Base-by-base conservation (phyloP, 1,140 invertebrate species). In the Heliconius hewitsoni region DNA sequence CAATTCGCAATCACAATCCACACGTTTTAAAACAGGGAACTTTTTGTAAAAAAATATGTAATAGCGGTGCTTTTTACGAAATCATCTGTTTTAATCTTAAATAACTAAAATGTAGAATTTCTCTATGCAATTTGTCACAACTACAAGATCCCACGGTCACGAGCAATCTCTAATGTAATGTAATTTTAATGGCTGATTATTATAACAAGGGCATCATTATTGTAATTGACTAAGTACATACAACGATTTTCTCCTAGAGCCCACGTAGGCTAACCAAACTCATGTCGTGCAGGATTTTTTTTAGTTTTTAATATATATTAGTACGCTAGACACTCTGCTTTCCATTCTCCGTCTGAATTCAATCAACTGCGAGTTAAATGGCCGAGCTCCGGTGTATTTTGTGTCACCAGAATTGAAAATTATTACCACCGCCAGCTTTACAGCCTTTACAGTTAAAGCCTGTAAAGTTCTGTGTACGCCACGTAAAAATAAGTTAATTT, bases 151-250 rank as follows among this genome's bases (percentile, higher is more conserved):
- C 50, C 73, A 30, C 16, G 34, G 37, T 74, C 50, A 55, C 50
- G 18, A 57, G 19, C 55, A 57, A 74, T 74, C 27, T 19, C 50
- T 66, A 52, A 55, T 30, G 30, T 30, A 30, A 74, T 74, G 50
- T 23, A 57, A 57, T 23, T 57, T 57, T 74, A 74, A 57, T 74
- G n/a, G 27, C 13, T 34, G n/a, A 74, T 57, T 57, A 57, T n/a
- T 11, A 8, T 57, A 57, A 60, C 73, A 50, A 37, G 73, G n/a
- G 1, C 30, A 37, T 9, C 73, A 55, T 74, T 74, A 37, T 39
- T 74, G 27, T 66, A 66, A 66, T 66, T 66, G 60, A 30, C 60
- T 66, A 30, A 66, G 27, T 27, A 66, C n/a, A 27, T 66, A 8
- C 16, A 66, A 27, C 23, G 60, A 66, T 66, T 66, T 66, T 66